Conservation (phyloP, 1,140 invertebrate species). For the Neodiprion lecontei region DNA sequence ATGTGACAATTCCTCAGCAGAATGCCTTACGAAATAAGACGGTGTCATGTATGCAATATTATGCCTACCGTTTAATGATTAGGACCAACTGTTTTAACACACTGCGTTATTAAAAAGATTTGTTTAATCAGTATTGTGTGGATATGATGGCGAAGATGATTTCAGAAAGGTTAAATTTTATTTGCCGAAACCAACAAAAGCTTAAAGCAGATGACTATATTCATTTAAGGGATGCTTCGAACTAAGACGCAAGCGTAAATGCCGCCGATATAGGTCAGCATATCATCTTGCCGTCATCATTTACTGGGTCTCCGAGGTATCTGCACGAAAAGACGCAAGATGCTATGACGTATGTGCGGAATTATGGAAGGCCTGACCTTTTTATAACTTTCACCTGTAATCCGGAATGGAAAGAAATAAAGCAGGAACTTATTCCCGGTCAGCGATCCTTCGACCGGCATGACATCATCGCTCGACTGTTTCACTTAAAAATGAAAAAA, state of each 20-base stretch:
- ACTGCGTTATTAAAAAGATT: neutral
- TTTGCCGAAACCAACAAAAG: conserved; percentile 47
- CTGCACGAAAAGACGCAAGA: conserved; percentile 58
- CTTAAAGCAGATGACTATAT: conserved; percentile 45
- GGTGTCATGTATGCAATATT: conserved; percentile 11
- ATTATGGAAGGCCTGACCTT: conserved; percentile 42
- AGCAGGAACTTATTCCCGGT: conserved; percentile 33
- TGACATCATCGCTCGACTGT: conserved; percentile 36
- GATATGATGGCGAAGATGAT: conserved; percentile 25
- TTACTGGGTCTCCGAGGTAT: conserved; percentile 52
- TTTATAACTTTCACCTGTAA: conserved; percentile 62
- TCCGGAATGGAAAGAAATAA: conserved; percentile 45
- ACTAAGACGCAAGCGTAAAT: neutral
- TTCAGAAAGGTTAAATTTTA: conserved; percentile 29
- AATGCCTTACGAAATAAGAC: conserved; percentile 6
- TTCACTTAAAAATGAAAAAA: conserved; percentile 25
- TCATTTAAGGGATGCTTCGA: conserved; percentile 10
- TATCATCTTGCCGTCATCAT: conserved; percentile 57
- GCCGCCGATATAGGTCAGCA: conserved; percentile 45
- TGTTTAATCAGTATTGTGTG: conserved; percentile 17
- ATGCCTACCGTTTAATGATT: conserved; percentile 16
- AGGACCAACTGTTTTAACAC: neutral
- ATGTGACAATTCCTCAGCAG: neutral
- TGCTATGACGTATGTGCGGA: conserved; percentile 50
- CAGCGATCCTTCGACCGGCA: conserved; percentile 39